phyloP scores from a whole-genome alignment of 2,888 invertebrate genomes.

The Folsomia candida region DNA sequence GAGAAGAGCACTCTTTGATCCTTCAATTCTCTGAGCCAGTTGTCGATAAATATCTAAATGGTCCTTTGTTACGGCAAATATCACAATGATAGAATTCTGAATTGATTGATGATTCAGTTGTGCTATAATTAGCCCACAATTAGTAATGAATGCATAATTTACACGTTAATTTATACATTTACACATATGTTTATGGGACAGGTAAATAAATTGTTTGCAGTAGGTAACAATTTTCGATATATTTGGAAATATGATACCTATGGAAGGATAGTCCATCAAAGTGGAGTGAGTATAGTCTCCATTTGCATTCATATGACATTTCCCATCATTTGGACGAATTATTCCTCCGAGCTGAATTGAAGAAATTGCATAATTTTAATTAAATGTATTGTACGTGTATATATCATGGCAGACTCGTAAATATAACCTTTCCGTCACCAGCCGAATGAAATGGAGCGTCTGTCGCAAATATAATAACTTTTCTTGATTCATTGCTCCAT shows the following conservation, averaged over 20 bases:
- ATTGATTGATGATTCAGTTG: constrained; percentile 73
- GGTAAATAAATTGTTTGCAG: too few relatives aligned
- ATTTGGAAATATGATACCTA: too few relatives aligned
- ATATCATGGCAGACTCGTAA: neutral
- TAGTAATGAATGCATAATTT: too few relatives aligned
- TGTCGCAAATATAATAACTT: constrained; percentile 64
- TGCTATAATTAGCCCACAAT: too few relatives aligned
- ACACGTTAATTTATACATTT: too few relatives aligned
- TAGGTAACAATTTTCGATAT: too few relatives aligned
- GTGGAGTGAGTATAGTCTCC: constrained; percentile 79
- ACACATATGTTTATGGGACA: too few relatives aligned
- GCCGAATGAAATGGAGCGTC: constrained; percentile 99
- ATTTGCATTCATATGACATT: constrained; percentile 73
- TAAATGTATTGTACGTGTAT: neutral
- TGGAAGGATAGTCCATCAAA: constrained; percentile 84
- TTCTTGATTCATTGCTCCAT: constrained; percentile 26
- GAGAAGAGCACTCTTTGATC: constrained; percentile 83
- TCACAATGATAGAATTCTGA: constrained; percentile 91
- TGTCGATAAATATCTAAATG: constrained; percentile 80
- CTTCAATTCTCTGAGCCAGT: constrained; percentile 82
- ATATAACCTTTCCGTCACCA: constrained; percentile 89
- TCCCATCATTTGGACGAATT: constrained; percentile 87
- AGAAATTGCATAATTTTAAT: neutral
- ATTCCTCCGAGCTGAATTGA: constrained; percentile 75
- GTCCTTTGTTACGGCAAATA: constrained; percentile 90